These are phyloP conservation scores for Simalia tracyae DNA, from an alignment of 2,797 vertebrate species.

Conservation along the genomic window DNA sequence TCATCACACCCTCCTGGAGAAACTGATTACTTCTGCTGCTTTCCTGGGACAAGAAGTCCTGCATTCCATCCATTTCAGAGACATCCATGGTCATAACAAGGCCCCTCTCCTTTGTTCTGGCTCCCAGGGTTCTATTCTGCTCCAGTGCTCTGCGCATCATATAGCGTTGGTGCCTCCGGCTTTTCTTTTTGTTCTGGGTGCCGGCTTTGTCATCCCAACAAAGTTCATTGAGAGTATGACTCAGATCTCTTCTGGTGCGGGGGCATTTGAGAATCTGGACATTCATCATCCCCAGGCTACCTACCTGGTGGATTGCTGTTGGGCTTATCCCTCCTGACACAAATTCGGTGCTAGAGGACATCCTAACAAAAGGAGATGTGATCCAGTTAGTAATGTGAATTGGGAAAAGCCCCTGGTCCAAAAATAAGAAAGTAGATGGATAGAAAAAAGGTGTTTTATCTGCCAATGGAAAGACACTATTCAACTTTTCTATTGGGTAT, in stretches of 20 bases:
- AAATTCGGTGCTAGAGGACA: constrained; percentile 41
- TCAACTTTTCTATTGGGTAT: not conserved
- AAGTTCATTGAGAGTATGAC: not conserved
- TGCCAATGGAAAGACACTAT: not conserved
- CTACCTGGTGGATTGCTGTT: fast-evolving
- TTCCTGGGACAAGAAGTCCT: fast-evolving
- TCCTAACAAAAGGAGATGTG: constrained; percentile 23
- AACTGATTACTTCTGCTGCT: not conserved
- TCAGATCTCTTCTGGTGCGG: constrained; percentile 13
- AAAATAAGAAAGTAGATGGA: not conserved
- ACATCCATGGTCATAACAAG: fast-evolving
- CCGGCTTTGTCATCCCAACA: not conserved
- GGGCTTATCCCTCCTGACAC: not conserved
- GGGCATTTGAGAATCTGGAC: not conserved
- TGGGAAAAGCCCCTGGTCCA: not conserved
- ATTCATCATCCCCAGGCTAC: not conserved
- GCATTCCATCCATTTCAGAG: fast-evolving
- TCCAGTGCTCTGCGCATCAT: constrained; percentile 66
- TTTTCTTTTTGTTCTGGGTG: constrained; percentile 66
- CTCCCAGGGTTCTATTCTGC: constrained; percentile 55
- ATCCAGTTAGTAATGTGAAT: not conserved
- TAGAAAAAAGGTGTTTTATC: too few species aligned
- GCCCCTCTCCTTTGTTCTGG: fast-evolving
- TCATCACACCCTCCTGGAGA: fast-evolving
- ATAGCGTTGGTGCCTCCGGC: constrained; percentile 72